Percentiles rank a stretch among this genome's conserved stretches.
Evolutionary conservation across 2,888 invertebrate genomes (phyloP).

Genomic region (Hemithea aestivaria): DNA sequence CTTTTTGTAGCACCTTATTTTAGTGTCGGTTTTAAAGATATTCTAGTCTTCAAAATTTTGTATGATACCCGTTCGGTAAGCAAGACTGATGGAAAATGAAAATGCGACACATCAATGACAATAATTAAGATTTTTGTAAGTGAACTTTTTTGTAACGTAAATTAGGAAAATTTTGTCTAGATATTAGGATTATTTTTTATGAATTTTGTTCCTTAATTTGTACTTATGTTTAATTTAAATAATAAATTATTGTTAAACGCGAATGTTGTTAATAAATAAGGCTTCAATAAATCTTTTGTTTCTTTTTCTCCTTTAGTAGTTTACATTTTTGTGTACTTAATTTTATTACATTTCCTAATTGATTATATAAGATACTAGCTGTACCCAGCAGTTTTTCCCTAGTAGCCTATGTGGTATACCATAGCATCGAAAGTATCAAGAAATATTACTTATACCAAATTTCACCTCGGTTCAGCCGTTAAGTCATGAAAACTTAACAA

Average conservation of each 20-base stretch:
- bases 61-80: conserved; percentile 35
- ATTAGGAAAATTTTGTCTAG: conserved; percentile 14
- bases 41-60: conserved; percentile 57
- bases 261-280: conserved; percentile 69
- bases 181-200: conserved; percentile 29
- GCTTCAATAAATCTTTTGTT: conserved; percentile 46
- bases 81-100: conserved; percentile 49
- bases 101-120: conserved; percentile 25
- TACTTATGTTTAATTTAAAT: conserved; percentile 52
- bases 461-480: too few relatives aligned
- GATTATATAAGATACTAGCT: too few relatives aligned
- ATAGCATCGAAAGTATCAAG: too few relatives aligned
- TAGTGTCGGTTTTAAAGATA: conserved; percentile 43
- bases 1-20: conserved; percentile 1
- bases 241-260: conserved; percentile 67
- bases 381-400: too few relatives aligned
- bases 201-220: conserved; percentile 60
- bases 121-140: conserved; percentile 21
- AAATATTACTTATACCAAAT: too few relatives aligned
- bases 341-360: too few relatives aligned
- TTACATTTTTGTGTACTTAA: too few relatives aligned
- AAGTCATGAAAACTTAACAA: too few relatives aligned
- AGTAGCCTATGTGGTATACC: too few relatives aligned
- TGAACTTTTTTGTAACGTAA: conserved; percentile 17
- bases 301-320: conserved; percentile 12